Conservation (phyloP, 2,888 invertebrate species). For the Heliconius erato region DNA sequence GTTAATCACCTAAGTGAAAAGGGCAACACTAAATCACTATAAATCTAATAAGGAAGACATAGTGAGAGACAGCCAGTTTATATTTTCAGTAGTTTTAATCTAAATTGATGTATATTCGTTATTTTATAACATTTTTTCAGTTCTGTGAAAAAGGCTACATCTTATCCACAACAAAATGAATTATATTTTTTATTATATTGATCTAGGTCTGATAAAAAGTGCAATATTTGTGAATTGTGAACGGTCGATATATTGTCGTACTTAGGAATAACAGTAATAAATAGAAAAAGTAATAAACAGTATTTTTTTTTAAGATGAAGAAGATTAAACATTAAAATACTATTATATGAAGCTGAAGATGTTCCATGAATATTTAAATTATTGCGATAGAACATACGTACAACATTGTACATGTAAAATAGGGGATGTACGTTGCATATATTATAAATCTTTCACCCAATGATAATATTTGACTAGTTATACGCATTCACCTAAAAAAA, state of each 20-base stretch:
- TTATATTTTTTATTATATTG: neutral
- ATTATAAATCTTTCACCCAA: neutral
- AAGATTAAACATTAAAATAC: no score
- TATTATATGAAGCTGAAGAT: neutral
- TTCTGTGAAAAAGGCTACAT: neutral
- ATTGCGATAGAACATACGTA: neutral
- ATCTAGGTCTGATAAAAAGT: neutral
- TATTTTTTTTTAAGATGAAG: no score
- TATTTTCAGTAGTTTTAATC: conserved; percentile 2
- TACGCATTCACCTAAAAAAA: no score
- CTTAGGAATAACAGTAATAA: neutral
- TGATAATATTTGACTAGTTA: neutral
- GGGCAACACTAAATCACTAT: conserved; percentile 5
- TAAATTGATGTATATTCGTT: neutral
- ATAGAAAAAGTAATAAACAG: no score
- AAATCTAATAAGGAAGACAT: conserved; percentile 20
- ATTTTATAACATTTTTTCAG: neutral
- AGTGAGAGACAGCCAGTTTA: neutral
- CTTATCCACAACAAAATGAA: neutral
- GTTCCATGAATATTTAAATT: neutral
- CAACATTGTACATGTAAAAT: neutral
- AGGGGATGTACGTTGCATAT: neutral
- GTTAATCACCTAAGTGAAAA: conserved; percentile 23
- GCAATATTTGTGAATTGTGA: neutral
- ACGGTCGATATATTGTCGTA: neutral